A percentile compares a stretch with the other conserved stretches of the same genome.
Conservation (phyloP, 2,797 vertebrate species). For the Garrulus glandarius region DNA sequence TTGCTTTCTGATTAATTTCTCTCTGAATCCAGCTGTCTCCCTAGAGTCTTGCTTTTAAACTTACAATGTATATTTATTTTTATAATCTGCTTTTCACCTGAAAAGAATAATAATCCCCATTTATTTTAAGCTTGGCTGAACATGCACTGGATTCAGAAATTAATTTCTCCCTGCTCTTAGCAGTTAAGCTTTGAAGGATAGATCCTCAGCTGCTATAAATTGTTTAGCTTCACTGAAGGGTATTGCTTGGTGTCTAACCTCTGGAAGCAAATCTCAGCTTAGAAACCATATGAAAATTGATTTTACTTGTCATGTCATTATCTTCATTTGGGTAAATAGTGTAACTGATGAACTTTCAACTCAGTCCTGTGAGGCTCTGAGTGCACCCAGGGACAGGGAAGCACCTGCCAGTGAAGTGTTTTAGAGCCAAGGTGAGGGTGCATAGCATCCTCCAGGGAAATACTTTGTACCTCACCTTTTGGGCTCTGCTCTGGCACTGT, state of each 20-base stretch:
- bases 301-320: slow-evolving; percentile 45
- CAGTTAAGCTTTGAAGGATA: slow-evolving; percentile 44
- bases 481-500: not conserved
- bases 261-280: slow-evolving; percentile 43
- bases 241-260: slow-evolving; percentile 41
- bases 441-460: not conserved
- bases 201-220: slow-evolving; percentile 46
- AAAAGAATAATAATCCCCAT: slow-evolving; percentile 45
- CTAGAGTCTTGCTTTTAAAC: not conserved
- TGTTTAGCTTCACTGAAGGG: slow-evolving; percentile 25
- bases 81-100: slow-evolving; percentile 60
- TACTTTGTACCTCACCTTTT: not conserved
- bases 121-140: slow-evolving; percentile 55
- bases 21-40: not conserved
- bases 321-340: slow-evolving; percentile 29
- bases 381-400: not conserved
- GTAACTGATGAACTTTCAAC: not conserved
- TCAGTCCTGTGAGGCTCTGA: not conserved
- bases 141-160: slow-evolving; percentile 29
- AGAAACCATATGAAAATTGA: slow-evolving; percentile 56
- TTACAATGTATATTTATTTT: slow-evolving; percentile 23
- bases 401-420: not conserved
- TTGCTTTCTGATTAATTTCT: slow-evolving; percentile 52
- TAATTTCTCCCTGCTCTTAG: slow-evolving; percentile 47
- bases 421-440: not conserved